A percentile compares a stretch with the other conserved stretches of the same genome.
These are phyloP conservation scores for Progne subis DNA, from an alignment of 2,113 vertebrate genomes.

Conservation along the genomic window DNA sequence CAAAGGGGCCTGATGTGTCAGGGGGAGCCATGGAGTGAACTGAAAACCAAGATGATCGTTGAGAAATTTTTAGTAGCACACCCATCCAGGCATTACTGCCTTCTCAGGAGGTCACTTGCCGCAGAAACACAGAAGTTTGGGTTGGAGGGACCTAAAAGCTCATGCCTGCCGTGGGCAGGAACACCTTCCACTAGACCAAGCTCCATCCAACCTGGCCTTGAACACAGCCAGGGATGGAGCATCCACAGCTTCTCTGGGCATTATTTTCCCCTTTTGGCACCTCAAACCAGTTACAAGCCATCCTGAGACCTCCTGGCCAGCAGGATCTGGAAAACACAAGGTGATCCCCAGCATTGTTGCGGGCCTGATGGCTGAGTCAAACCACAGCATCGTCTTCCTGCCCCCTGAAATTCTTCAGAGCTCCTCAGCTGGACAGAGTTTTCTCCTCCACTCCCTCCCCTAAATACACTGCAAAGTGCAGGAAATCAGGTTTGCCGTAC, in stretches of 20 bases:
- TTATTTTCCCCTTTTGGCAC: not conserved
- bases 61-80: not conserved
- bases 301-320: not conserved
- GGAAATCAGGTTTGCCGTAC: not conserved
- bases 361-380: not conserved
- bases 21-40: accelerated
- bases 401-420: not conserved
- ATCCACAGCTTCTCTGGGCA: accelerated
- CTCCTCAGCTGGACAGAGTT: not conserved
- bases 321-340: not conserved
- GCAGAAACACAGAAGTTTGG: not conserved
- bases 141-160: not conserved
- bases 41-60: not conserved
- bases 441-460: not conserved
- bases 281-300: not conserved
- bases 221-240: not conserved
- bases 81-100: not conserved
- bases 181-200: not conserved
- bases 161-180: not conserved
- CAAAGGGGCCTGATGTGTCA: not conserved
- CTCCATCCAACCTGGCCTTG: too few species aligned
- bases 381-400: not conserved
- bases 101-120: not conserved
- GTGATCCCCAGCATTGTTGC: not conserved
- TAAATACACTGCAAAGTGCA: not conserved